Base-by-base conservation (phyloP, 2,113 vertebrate species). In the Arvicanthis niloticus region DNA sequence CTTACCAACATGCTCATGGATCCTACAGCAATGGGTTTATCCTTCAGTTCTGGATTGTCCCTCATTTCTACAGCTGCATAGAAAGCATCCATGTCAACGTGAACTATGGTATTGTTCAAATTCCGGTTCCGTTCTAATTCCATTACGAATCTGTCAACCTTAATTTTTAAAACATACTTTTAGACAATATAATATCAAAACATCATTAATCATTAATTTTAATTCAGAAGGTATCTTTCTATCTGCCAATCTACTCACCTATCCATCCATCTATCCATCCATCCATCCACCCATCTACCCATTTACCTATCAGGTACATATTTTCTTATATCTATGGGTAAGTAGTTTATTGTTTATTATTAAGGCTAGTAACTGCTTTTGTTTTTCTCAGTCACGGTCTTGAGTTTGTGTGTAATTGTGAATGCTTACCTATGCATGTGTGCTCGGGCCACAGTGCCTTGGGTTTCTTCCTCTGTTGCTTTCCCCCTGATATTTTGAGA, bases 51-150 rank as follows among this genome's bases (percentile, higher is more conserved):
- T 67, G 99, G 99, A 89, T 98, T 99, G 98, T 99, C 99, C 96
- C 99, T 99, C 99, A 99, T 99, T 98, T 99, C 99, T 93, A 99
- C 99, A 62, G 99, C 99, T 93, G 99, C 99, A 34, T 99, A 99
- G 98, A 99, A 99, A 77, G 99, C 99, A 91, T 99, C 99, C 99
- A 99, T 99, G 96, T 99, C 99, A 96, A 99, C 99, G 80, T 99
- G 99, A 11, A 99, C 99, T 81, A 99, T 99, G 19, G 99, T 98
- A 68, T 97, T 99, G 73, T 95, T 99, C 31, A 99, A 98, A 94
- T 99, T 98, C 84, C 99, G 99, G n/a, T 92, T 99, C 85, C 95
- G 98, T 89, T 99, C 99, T 97, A 99, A 91, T 7, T 98, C 99
- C 42, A 97, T 29, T 34, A 97, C 98, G 97, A 99, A 96, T 95